Percentiles rank a stretch among this genome's conserved stretches.
These are phyloP conservation scores for Andrena chrysosceles DNA, from an alignment of 2,888 invertebrate species.

Conservation along the genomic window DNA sequence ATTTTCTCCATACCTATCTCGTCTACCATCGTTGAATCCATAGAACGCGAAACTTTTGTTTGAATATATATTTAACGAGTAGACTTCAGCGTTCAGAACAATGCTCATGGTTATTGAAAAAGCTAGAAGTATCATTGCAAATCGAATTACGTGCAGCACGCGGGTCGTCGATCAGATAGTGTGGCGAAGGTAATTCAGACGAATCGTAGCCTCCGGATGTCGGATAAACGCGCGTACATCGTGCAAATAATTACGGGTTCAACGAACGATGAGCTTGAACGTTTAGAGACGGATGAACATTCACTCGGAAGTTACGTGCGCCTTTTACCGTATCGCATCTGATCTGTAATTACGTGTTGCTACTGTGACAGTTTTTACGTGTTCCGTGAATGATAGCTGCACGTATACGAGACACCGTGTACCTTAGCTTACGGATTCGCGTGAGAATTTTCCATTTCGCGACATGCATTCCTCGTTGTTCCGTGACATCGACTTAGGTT, in stretches of 20 bases:
- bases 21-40: too few relatives aligned
- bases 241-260: constrained; percentile 64
- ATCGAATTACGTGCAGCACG: constrained; percentile 43
- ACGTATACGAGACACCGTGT: constrained; percentile 27
- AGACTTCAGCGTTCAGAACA: not conserved
- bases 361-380: constrained; percentile 56
- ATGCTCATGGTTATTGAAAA: not conserved
- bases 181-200: constrained; percentile 21
- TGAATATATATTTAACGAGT: not conserved
- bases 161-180: constrained; percentile 30
- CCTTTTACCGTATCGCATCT: constrained; percentile 51
- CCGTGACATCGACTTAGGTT: constrained; percentile 8
- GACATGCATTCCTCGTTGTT: constrained; percentile 4
- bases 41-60: too few relatives aligned
- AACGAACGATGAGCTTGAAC: constrained; percentile 51
- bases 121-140: constrained; percentile 6
- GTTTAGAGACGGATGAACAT: constrained; percentile 45
- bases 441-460: constrained; percentile 33
- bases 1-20: too few relatives aligned
- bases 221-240: constrained; percentile 47
- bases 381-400: constrained; percentile 26
- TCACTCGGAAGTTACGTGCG: constrained; percentile 59
- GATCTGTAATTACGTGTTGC: constrained; percentile 65
- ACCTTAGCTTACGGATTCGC: not conserved
- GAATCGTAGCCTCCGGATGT: constrained; percentile 42